A percentile compares a stretch with the other conserved stretches of the same genome.
These are phyloP conservation scores for Macrochelys suwanniensis DNA, from an alignment of 2,797 vertebrate species.

Conservation along the genomic window DNA sequence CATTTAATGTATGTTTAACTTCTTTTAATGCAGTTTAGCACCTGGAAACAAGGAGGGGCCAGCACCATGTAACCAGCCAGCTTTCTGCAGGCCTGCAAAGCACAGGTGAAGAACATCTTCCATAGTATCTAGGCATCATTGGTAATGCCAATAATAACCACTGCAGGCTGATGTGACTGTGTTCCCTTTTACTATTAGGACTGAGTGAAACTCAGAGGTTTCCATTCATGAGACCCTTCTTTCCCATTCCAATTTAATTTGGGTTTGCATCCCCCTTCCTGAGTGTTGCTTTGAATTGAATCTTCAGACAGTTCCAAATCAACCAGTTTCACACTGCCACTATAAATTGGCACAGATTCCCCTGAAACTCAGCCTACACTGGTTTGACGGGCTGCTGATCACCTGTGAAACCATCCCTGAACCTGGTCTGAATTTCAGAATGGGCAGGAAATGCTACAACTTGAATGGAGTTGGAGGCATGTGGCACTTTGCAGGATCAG, in stretches of 20 bases:
- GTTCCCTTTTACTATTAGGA: neutral
- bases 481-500: neutral
- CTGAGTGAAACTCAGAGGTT: neutral
- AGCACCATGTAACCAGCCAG: neutral
- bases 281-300: neutral
- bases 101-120: neutral
- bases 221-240: neutral
- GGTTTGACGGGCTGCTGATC: neutral
- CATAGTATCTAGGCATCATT: neutral
- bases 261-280: neutral
- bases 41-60: neutral
- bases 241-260: neutral
- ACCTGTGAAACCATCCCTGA: neutral
- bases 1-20: neutral
- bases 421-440: neutral
- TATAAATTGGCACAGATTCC: neutral
- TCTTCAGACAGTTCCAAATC: accelerated
- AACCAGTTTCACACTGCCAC: neutral
- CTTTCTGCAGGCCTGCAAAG: neutral
- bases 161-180: accelerated
- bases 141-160: neutral
- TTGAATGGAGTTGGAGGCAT: neutral
- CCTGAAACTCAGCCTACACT: neutral
- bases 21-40: neutral
- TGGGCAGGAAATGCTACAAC: neutral